Conservation (phyloP, 2,888 invertebrate species). For the Spisula solida region DNA sequence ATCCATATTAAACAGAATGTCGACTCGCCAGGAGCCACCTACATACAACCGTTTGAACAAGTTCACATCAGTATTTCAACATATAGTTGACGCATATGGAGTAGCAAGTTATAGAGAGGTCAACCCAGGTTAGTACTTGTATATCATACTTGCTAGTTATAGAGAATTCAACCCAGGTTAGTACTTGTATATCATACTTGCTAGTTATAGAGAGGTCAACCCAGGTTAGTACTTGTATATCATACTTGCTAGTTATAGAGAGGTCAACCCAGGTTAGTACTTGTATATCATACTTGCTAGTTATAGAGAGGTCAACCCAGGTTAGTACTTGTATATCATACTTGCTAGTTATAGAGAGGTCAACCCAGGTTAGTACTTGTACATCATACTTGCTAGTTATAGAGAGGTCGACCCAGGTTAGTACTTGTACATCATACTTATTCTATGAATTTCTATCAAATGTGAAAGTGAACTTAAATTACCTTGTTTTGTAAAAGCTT, state of each 20-base stretch:
- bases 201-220: slow-evolving; percentile 98
- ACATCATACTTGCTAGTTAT: slow-evolving; percentile 91
- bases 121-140: slow-evolving; percentile 92
- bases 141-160: slow-evolving; percentile 91
- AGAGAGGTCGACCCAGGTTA: slow-evolving; percentile 98
- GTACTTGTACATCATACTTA: neutral
- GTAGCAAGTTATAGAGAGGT: slow-evolving; percentile 98
- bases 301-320: slow-evolving; percentile 98
- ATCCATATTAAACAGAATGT: slow-evolving; percentile 98
- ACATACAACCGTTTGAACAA: slow-evolving; percentile 99
- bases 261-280: slow-evolving; percentile 96
- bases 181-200: slow-evolving; percentile 85
- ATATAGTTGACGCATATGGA: slow-evolving; percentile 98
- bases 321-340: slow-evolving; percentile 87
- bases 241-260: slow-evolving; percentile 94
- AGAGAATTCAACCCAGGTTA: slow-evolving; percentile 98
- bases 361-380: slow-evolving; percentile 92
- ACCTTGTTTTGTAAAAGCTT: too few species aligned
- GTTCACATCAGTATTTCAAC: slow-evolving; percentile 98
- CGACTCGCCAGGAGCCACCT: slow-evolving; percentile 94
- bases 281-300: slow-evolving; percentile 89
- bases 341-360: slow-evolving; percentile 97
- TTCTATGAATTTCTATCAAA: too few species aligned
- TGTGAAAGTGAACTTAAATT: too few species aligned
- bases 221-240: slow-evolving; percentile 90